Percentiles rank a stretch among this genome's conserved stretches.
Conservation (phyloP, 2,113 vertebrate species). For the Serilophus lunatus region DNA sequence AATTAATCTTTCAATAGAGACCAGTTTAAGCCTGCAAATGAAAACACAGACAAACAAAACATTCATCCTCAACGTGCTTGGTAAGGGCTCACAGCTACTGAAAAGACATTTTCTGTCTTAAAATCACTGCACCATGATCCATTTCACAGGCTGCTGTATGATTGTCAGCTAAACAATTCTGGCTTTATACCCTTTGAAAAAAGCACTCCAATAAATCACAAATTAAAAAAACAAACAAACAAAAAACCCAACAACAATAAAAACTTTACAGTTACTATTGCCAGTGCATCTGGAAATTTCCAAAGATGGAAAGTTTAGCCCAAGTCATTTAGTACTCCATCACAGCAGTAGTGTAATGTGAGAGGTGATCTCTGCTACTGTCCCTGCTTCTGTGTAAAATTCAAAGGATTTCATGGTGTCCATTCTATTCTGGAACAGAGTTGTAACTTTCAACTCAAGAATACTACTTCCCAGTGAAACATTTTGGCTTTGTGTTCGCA, state of each 20-base stretch:
- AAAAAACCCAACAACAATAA: too few relatives aligned
- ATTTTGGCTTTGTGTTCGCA: not conserved
- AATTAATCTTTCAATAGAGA: not conserved
- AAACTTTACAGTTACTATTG: not conserved
- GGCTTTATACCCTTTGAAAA: not conserved
- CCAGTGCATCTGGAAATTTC: not conserved
- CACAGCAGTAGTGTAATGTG: not conserved
- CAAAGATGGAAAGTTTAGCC: not conserved
- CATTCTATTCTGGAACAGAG: not conserved
- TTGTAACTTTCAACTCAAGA: not conserved
- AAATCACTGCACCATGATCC: accelerated
- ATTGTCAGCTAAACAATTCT: not conserved
- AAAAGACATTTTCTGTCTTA: not conserved
- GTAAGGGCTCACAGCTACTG: not conserved
- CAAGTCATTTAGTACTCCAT: not conserved
- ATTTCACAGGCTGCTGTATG: not conserved
- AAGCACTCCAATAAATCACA: not conserved
- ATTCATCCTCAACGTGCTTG: not conserved
- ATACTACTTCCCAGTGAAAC: not conserved
- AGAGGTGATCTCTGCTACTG: not conserved
- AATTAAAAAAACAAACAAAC: not conserved
- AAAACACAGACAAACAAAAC: not conserved
- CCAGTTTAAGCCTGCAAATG: not conserved
- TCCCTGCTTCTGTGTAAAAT: not conserved
- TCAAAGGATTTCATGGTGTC: not conserved